Percentiles rank a stretch among this genome's conserved stretches.
phyloP scores from a whole-genome alignment of 2,888 invertebrate species.

The Schizaphis graminum region DNA sequence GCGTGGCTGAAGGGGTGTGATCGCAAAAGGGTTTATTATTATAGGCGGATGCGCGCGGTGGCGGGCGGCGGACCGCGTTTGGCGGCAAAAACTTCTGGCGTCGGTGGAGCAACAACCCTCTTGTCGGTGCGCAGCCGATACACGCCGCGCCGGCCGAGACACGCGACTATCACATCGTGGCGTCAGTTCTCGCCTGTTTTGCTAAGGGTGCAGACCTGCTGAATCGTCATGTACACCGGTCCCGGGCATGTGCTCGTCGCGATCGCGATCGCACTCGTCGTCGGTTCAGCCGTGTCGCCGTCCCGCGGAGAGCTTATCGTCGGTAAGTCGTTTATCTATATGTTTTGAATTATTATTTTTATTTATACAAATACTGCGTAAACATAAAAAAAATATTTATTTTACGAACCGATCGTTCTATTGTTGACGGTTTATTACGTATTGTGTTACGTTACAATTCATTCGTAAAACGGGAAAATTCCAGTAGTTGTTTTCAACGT shows the following conservation, averaged over 20 bases:
- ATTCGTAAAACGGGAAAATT: neutral
- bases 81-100: conserved; percentile 44
- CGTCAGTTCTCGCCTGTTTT: conserved; percentile 58
- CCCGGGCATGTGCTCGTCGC: conserved; percentile 56
- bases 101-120: conserved; percentile 48
- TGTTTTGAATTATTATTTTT: neutral
- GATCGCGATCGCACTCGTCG: conserved; percentile 50
- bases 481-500: neutral
- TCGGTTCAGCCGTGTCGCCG: neutral
- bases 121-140: neutral
- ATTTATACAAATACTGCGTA: neutral
- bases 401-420: neutral
- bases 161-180: conserved; percentile 36
- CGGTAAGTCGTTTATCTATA: conserved; percentile 5
- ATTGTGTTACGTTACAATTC: neutral
- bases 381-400: neutral
- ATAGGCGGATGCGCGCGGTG: conserved; percentile 27
- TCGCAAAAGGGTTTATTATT: conserved; percentile 39
- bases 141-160: conserved; percentile 36
- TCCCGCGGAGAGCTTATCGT: conserved; percentile 26
- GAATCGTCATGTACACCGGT: conserved; percentile 44
- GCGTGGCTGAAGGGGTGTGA: conserved; percentile 25
- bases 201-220: conserved; percentile 50
- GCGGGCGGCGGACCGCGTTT: conserved; percentile 29
- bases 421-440: neutral